Percentiles rank a stretch among this genome's conserved stretches.
phyloP scores from a whole-genome alignment of 2,888 invertebrate genomes.

The Hypolimnas misippus region DNA sequence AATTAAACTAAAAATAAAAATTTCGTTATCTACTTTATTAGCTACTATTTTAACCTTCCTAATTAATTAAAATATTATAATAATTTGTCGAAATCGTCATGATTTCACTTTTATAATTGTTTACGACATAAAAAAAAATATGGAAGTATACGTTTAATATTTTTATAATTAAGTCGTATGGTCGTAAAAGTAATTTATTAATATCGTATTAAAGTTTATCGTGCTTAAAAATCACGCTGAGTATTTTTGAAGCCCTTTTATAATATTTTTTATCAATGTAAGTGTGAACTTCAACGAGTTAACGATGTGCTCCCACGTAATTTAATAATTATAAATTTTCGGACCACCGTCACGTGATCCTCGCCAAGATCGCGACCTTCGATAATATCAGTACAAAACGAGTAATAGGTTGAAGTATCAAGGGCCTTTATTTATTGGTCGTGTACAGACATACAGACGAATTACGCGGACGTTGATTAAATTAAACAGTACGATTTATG shows the following conservation, averaged over 20 bases:
- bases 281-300: slow-evolving; percentile 54
- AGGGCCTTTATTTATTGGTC: slow-evolving; percentile 58
- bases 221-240: slow-evolving; percentile 9
- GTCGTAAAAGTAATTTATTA: slow-evolving; percentile 1
- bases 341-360: slow-evolving; percentile 40
- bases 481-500: slow-evolving; percentile 81
- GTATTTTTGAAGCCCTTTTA: slow-evolving; percentile 34
- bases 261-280: slow-evolving; percentile 52
- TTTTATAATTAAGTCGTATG: neutral
- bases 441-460: slow-evolving; percentile 50
- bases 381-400: slow-evolving; percentile 28
- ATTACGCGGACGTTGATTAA: slow-evolving; percentile 78
- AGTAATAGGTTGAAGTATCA: slow-evolving; percentile 46
- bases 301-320: slow-evolving; percentile 60
- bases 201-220: neutral
- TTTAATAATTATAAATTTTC: slow-evolving; percentile 57
- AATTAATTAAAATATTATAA: no score
- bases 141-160: neutral
- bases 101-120: neutral
- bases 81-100: neutral
- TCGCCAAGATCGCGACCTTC: slow-evolving; percentile 46
- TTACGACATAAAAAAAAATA: neutral
- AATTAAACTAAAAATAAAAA: neutral
- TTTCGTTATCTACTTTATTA: neutral
- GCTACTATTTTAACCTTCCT: no score